These are phyloP conservation scores for Cyphomyrus discorhynchus DNA, from an alignment of 2,113 vertebrate genomes.

Conservation along the genomic window DNA sequence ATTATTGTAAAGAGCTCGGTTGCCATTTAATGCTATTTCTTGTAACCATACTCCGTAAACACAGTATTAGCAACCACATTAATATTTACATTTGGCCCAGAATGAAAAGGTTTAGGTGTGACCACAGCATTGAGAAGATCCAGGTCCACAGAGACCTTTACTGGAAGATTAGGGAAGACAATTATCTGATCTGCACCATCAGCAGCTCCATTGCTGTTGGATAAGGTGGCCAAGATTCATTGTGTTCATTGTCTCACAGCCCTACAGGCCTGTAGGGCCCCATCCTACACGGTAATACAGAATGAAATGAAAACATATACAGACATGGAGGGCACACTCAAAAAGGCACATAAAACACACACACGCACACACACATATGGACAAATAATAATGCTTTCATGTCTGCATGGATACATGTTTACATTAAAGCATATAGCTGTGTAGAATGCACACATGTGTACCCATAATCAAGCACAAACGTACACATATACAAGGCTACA, in stretches of 20 bases:
- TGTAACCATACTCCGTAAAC: neutral
- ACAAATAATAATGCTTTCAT: neutral
- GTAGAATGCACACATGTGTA: neutral
- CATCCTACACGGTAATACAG: neutral
- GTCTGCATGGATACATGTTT: neutral
- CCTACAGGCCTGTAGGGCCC: neutral
- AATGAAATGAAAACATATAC: neutral
- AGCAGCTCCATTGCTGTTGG: neutral
- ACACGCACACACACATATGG: neutral
- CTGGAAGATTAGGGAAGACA: slow-evolving; percentile 6
- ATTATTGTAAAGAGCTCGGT: neutral
- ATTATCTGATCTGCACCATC: slow-evolving; percentile 9
- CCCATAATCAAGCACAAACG: neutral
- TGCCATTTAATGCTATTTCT: neutral
- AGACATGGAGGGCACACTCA: neutral
- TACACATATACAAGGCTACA: neutral
- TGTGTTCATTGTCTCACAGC: neutral
- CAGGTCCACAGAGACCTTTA: neutral
- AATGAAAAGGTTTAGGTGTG: neutral
- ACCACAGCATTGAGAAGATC: neutral
- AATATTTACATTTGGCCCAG: neutral
- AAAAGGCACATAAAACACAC: neutral
- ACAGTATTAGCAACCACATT: neutral
- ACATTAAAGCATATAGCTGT: neutral
- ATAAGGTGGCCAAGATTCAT: neutral